Evolutionary conservation across 1,140 invertebrate genomes (phyloP), one percentile per base, ranked within the genome.

Genomic region (Magallana gigas): DNA sequence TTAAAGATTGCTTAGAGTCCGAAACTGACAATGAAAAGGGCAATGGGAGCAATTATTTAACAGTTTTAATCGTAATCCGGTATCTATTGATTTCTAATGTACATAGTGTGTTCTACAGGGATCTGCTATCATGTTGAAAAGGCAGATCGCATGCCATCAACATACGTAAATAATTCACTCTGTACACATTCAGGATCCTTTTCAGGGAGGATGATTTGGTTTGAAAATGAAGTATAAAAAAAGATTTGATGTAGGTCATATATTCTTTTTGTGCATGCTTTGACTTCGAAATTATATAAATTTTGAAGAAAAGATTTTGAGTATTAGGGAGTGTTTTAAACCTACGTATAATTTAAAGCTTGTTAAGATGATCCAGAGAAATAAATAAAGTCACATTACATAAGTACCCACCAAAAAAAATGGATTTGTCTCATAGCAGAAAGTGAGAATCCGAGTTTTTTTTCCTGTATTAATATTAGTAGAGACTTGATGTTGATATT

Each of bases 111-210:
- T 23, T 48, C 36, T 76, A 29, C 23, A 4, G 68, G 68, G 23
- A 76, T 76, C 68, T 29, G 64, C 64, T 68, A 68, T 68, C n/a
- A 36, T 23, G 23, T 76, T 9, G 68, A 29, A 36, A 76, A 76
- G 68, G 68, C 68, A 76, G 23, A 76, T 76, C 29, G 23, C 68
- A 9, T 29, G 1, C 23, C 23, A 76, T 76, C 68, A 76, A 36
- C 68, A 76, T 76, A 76, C 68, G 68, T 76, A 29, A 76, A 76
- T 76, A 76, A 76, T 76, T 76, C 12, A 76, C 68, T 76, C 23
- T 29, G 0, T 23, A 29, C 23, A 29, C 36, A 68, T 12, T 48
- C 36, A 48, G 36, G 36, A 48, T 48, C 36, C 36, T 48, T 48
- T 48, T 48, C 36, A 48, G 36, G 36, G 36, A 48, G 5, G 2